A percentile compares a stretch with the other conserved stretches of the same genome.
These are phyloP conservation scores for Tubiluchus corallicola DNA, from an alignment of 2,888 invertebrate species.

Conservation along the genomic window DNA sequence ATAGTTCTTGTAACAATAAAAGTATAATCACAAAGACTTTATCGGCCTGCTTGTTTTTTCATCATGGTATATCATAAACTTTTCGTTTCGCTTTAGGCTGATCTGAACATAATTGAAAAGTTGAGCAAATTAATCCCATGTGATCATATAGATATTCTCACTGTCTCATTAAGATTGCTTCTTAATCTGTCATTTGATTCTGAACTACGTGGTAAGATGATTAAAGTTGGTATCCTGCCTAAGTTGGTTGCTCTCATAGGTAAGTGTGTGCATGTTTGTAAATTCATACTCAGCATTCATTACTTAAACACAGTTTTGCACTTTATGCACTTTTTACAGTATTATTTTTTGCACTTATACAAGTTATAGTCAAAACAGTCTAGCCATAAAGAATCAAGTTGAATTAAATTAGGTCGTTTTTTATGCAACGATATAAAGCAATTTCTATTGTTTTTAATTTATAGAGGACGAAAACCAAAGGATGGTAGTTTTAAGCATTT, in stretches of 20 bases:
- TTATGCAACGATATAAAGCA: background rate
- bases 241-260: slow-evolving; percentile 73
- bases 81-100: slow-evolving; percentile 32
- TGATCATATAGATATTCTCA: slow-evolving; percentile 45
- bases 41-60: slow-evolving; percentile 5
- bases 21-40: background rate
- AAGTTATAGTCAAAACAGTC: too few species aligned
- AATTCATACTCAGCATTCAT: slow-evolving; percentile 7
- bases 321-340: background rate
- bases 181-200: slow-evolving; percentile 91
- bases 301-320: background rate
- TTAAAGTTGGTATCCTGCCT: slow-evolving; percentile 66
- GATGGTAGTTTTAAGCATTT: slow-evolving; percentile 29
- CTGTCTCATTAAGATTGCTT: slow-evolving; percentile 65
- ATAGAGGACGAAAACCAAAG: slow-evolving; percentile 30
- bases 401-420: background rate
- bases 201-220: slow-evolving; percentile 65
- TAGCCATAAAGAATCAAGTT: slow-evolving; percentile 4
- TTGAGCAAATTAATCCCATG: slow-evolving; percentile 54
- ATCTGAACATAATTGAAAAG: slow-evolving; percentile 59
- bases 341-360: background rate
- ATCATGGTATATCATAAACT: slow-evolving; percentile 6
- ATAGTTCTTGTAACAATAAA: slow-evolving; percentile 20
- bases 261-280: slow-evolving; percentile 29
- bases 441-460: slow-evolving; percentile 9